Percentiles rank a stretch among this genome's conserved stretches.
phyloP scores from a whole-genome alignment of 1,140 invertebrate genomes.

The Drosophila mauritiana region DNA sequence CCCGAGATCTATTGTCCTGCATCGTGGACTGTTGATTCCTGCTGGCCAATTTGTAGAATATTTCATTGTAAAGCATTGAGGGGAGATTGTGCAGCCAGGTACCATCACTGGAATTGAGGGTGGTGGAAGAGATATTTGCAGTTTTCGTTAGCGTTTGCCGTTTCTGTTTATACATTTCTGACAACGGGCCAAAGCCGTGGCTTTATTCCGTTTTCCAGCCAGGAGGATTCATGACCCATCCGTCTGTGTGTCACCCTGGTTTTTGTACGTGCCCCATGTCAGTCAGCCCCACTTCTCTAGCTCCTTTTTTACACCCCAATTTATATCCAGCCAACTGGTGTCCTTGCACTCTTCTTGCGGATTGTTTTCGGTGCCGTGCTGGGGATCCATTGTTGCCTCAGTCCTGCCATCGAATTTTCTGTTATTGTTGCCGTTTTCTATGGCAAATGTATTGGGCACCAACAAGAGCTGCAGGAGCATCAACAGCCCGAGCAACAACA shows the following conservation, averaged over 20 bases:
- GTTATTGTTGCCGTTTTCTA: conserved; percentile 29
- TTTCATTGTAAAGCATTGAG: conserved; percentile 51
- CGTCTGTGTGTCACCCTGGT: conserved; percentile 12
- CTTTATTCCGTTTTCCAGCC: conserved; percentile 26
- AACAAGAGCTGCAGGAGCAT: conserved; percentile 12
- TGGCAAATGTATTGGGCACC: conserved; percentile 59
- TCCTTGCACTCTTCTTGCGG: conserved; percentile 20
- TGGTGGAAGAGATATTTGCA: conserved; percentile 38
- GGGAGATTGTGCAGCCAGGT: not conserved
- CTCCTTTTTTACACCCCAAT: not conserved
- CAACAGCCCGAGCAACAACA: conserved; percentile 41
- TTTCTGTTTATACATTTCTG: conserved; percentile 50
- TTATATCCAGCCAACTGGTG: not conserved
- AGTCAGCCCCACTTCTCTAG: conserved; percentile 9
- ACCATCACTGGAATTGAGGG: conserved; percentile 25
- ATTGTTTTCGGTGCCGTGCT: conserved; percentile 39
- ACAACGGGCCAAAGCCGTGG: conserved; percentile 46
- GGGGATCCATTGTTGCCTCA: conserved; percentile 28
- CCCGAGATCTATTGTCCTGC: conserved; percentile 43
- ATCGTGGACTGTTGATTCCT: conserved; percentile 30
- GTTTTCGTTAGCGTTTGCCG: conserved; percentile 54
- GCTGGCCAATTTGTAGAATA: conserved; percentile 69
- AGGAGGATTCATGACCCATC: conserved; percentile 10
- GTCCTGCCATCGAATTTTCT: conserved; percentile 33
- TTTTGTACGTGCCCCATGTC: conserved; percentile 44